Evolutionary conservation across 64 coral and sea anemone species (phyloP), one percentile per base, ranked within the genome.

Genomic region (Stichodactyla helianthus): DNA sequence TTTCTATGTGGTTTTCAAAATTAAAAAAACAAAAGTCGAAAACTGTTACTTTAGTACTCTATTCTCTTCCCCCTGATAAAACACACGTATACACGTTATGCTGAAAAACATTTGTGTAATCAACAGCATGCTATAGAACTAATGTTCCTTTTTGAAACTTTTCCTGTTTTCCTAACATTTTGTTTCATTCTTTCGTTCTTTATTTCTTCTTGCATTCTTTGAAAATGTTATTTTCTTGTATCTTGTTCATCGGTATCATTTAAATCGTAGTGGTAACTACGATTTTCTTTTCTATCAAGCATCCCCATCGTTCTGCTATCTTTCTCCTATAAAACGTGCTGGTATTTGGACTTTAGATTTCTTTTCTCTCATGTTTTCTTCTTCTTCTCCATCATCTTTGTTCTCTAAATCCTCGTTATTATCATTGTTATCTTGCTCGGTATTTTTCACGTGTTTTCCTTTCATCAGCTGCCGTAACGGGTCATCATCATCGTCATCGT

Each of bases 321-420:
- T 81, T 53, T 81, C 54, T 17, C 78, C 78, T 52, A 81, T 81
- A 81, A 81, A 81, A 20, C 78, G 78, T 52, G 78, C 78, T 52
- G 78, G 78, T 52, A 81, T 53, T 52, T 81, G 16, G 10, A 81
- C 10, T 53, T 54, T 81, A 0, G 78, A 81, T 81, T 81, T 81
- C 31, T 81, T 81, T 54, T 81, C 78, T 15, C 6, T 7, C 51
- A 81, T 81, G 15, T 51, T 81, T 6, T 81, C 78, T 15, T 81
- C 78, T 54, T 52, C 78, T 8, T 81, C 78, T 5, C 52, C 78
- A 10, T 81, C 52, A 20, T 81, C 52, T 81, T 81, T 54, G 31
- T 6, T 19, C 16, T 54, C 52, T 19, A 52, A 19, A 15, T 81
- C 50, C 10, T 79, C 50, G 35, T 44, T 44, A 28, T 52, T 54